Evolutionary conservation across 2,113 vertebrate genomes (phyloP).

Genomic region (Ondatra zibethicus): DNA sequence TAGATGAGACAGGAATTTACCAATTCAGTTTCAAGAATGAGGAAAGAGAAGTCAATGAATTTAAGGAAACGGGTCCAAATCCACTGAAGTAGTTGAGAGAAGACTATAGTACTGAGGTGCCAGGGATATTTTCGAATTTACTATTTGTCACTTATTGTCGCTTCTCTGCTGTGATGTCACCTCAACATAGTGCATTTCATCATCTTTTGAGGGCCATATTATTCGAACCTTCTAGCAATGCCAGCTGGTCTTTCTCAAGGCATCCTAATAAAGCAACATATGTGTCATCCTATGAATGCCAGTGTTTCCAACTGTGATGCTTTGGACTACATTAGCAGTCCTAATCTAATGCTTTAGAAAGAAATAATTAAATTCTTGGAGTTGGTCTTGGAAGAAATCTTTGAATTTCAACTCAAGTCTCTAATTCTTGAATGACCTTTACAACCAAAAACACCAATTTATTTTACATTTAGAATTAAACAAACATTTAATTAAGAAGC

Average conservation of each 20-base stretch:
- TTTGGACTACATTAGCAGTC: background rate
- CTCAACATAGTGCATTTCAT: background rate
- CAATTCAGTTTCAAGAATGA: background rate
- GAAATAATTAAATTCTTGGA: slow-evolving; percentile 28
- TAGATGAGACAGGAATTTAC: background rate
- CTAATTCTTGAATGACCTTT: slow-evolving; percentile 54
- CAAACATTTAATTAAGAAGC: background rate
- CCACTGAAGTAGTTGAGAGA: background rate
- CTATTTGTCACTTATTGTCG: background rate
- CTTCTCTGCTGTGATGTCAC: background rate
- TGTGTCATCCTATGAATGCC: background rate
- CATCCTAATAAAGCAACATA: background rate
- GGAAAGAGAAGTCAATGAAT: background rate
- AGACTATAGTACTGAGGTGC: background rate
- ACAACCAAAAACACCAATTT: background rate
- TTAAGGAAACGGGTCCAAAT: background rate
- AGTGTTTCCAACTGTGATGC: background rate
- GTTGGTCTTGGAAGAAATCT: background rate
- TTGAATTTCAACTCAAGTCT: slow-evolving; percentile 6
- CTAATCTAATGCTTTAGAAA: slow-evolving; percentile 13
- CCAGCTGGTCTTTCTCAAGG: background rate
- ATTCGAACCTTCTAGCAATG: background rate
- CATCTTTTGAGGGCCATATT: background rate
- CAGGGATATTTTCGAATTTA: background rate
- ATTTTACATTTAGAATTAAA: slow-evolving; percentile 36